A percentile compares a stretch with the other conserved stretches of the same genome.
Evolutionary conservation across 2,888 invertebrate species (phyloP).

Genomic region (Apamea sordens): DNA sequence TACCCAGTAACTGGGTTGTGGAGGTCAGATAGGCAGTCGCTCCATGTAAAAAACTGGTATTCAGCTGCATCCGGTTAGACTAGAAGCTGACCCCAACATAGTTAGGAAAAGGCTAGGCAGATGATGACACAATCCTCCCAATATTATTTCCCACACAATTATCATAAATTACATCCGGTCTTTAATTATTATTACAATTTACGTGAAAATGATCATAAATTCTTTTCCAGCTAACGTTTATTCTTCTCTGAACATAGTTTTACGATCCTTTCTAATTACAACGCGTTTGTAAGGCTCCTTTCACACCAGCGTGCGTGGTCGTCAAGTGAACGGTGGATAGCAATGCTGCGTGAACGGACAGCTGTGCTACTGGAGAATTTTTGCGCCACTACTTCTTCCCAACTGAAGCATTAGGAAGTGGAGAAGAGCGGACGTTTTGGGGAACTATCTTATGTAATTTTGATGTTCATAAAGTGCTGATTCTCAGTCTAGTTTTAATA

Average conservation of each 20-base stretch:
- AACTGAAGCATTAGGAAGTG: background rate
- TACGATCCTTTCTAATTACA: conserved; percentile 66
- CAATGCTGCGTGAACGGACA: background rate
- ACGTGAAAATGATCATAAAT: conserved; percentile 58
- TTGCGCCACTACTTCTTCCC: background rate
- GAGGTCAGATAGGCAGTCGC: too few species aligned
- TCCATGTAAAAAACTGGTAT: too few species aligned
- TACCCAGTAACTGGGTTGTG: too few species aligned
- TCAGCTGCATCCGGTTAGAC: too few species aligned
- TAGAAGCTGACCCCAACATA: too few species aligned
- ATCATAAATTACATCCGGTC: conserved; percentile 25
- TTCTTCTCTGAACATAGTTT: conserved; percentile 60
- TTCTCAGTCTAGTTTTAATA: background rate
- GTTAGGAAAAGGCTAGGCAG: too few species aligned
- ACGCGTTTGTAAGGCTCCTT: conserved; percentile 37
- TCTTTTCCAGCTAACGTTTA: conserved; percentile 50
- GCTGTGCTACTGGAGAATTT: background rate
- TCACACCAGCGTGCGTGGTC: background rate
- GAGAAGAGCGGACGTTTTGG: background rate
- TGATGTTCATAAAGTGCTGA: background rate
- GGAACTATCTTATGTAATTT: background rate
- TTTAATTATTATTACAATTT: conserved; percentile 52
- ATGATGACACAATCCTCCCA: background rate
- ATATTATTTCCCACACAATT: conserved; percentile 27
- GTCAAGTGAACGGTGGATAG: background rate